Evolutionary conservation across 1,140 invertebrate genomes (phyloP), one percentile per base, ranked within the genome.

Genomic region (Reticulitermes speratus): DNA sequence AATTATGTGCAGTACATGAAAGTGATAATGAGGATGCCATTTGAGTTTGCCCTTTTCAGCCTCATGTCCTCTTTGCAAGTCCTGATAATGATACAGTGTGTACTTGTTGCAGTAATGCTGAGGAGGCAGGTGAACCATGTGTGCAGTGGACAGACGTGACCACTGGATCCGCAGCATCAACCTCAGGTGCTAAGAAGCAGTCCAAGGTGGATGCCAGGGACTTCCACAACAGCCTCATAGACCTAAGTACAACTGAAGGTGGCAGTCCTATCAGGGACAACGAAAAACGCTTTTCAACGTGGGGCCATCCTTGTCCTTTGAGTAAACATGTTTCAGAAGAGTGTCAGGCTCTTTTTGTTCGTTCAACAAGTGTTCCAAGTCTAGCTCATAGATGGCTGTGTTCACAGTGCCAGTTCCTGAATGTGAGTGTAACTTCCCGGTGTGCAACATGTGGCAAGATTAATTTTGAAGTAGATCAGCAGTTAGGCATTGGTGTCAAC

Each of bases 301-400:
- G 86, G 86, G 48, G 84, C 32, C 82, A 83, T 45, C 82, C 65
- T 44, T 75, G 45, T n/a, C 69, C 81, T 38, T 8, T 52, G 85
- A 82, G 45, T 52, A 75, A 44, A 32, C 32, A 25, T 11, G 65
- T 25, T 75, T 86, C 86, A 44, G 82, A 84, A 82, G 11, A 32
- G 44, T 38, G 32, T 30, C 83, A 52, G 44, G 65, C 87, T 45
- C 48, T 59, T 83, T 65, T 81, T 59, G 65, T 75, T 75, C 88
- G 88, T 12, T 88, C 87, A 21, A 45, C 44, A 55, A 88, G 87
- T 84, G 55, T 87, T 52, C 87, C 88, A n/a, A 87, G 45, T 75
- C 86, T 88, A 84, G 86, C 88, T 75, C 86, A 88, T 30, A 82
- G 84, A 86, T 91, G 90, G 90, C 87, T 87, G 45, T 91, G 90